Evolutionary conservation across 1,140 invertebrate species (phyloP).

Genomic region (Bathynomus jamesi): DNA sequence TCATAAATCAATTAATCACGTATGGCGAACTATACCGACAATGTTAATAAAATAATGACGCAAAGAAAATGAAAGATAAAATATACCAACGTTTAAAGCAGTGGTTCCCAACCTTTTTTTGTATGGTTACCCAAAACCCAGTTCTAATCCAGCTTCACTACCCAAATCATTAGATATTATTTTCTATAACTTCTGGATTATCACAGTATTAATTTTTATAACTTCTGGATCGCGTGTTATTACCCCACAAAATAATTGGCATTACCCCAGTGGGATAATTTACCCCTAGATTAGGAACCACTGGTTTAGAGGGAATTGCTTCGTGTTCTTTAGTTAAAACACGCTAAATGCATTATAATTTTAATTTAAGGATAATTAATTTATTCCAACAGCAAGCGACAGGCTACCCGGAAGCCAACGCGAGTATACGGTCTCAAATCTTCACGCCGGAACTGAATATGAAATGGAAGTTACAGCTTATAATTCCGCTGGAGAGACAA

Average conservation of each 20-base stretch:
- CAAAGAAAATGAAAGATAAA: neutral
- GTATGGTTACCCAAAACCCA: no score
- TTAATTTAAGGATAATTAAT: no score
- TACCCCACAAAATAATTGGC: no score
- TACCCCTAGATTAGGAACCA: no score
- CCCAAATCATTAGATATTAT: no score
- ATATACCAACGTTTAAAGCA: neutral
- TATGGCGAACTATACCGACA: neutral
- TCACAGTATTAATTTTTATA: no score
- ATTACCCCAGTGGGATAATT: no score
- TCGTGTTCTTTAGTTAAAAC: neutral
- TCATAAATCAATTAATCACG: no score
- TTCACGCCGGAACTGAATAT: slow-evolving; percentile 74
- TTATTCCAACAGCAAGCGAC: slow-evolving; percentile 10
- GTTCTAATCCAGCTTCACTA: no score
- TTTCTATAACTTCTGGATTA: no score
- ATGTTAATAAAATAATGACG: neutral
- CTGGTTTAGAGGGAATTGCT: neutral
- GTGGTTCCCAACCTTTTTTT: no score
- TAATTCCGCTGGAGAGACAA: slow-evolving; percentile 83
- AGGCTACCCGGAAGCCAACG: slow-evolving; percentile 8
- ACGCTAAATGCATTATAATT: neutral
- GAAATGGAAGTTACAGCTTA: slow-evolving; percentile 75
- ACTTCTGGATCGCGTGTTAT: no score
- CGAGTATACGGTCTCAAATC: slow-evolving; percentile 47